These are phyloP conservation scores for Rana temporaria DNA, from an alignment of 2,113 vertebrate genomes.

Conservation along the genomic window DNA sequence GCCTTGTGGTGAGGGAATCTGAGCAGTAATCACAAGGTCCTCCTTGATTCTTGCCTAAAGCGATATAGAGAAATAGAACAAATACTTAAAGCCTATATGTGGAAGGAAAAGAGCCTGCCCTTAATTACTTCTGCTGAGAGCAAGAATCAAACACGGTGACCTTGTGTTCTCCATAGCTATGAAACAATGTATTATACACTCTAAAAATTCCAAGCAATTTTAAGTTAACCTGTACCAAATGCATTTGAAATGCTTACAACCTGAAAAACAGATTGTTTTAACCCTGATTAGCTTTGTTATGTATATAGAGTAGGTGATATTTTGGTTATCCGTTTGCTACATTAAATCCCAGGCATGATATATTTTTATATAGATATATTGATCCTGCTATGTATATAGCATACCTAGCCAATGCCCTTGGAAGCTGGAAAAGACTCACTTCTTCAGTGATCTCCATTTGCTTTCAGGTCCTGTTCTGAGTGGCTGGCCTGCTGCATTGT, in stretches of 20 bases:
- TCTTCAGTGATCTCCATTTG: no score
- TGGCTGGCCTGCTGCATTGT: no score
- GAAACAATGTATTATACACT: conserved; percentile 36
- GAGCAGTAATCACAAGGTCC: conserved; percentile 44
- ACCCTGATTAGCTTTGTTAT: no score
- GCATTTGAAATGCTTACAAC: conserved; percentile 7
- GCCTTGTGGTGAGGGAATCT: conserved; percentile 44
- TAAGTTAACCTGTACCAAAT: conserved; percentile 19
- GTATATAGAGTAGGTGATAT: no score
- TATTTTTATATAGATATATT: no score
- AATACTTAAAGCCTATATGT: conserved; percentile 37
- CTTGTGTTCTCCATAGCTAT: conserved; percentile 42
- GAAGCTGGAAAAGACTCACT: no score
- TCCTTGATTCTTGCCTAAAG: conserved; percentile 53
- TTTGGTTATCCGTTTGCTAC: no score
- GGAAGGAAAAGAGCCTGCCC: conserved; percentile 48
- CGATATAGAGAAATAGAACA: conserved; percentile 33
- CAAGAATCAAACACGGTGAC: conserved; percentile 47
- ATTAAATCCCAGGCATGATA: no score
- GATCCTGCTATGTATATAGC: no score
- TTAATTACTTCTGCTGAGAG: conserved; percentile 56
- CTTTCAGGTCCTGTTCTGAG: no score
- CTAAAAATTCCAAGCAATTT: conserved; percentile 37
- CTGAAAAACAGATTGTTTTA: not conserved
- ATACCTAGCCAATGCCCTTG: no score